Percentiles rank a stretch among this genome's conserved stretches.
phyloP scores from a whole-genome alignment of 2,113 vertebrate genomes.

The Geococcyx californianus region DNA sequence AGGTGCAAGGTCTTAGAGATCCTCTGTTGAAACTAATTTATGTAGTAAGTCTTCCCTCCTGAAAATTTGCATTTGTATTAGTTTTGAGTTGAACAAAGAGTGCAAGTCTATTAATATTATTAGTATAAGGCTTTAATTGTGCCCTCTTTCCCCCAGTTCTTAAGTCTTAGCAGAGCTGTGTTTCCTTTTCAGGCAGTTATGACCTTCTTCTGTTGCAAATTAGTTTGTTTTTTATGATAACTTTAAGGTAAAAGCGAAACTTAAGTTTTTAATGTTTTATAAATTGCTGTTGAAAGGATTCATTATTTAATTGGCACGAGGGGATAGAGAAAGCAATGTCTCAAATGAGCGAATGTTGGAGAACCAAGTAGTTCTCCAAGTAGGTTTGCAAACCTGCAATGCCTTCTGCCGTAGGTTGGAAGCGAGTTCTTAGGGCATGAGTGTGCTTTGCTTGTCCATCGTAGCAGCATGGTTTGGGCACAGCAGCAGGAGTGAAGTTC shows the following conservation, averaged over 20 bases:
- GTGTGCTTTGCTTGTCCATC: not conserved
- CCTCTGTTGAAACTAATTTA: conserved; percentile 66
- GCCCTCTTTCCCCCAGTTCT: conserved; percentile 51
- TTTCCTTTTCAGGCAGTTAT: conserved; percentile 63
- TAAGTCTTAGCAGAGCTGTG: conserved; percentile 52
- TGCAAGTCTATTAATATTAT: conserved; percentile 71
- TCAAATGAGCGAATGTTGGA: conserved; percentile 10
- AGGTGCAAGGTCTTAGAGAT: conserved; percentile 67
- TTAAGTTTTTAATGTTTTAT: conserved; percentile 62
- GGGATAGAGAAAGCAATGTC: conserved; percentile 1
- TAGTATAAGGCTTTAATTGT: conserved; percentile 72
- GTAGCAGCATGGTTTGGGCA: not conserved
- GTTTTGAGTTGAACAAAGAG: conserved; percentile 69
- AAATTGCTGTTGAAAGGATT: conserved; percentile 56
- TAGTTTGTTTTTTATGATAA: conserved; percentile 65
- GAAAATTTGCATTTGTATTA: conserved; percentile 73
- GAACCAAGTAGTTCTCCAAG: not conserved
- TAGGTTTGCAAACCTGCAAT: not conserved
- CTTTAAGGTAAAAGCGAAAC: conserved; percentile 64
- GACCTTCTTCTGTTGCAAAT: conserved; percentile 66
- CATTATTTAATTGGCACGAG: conserved; percentile 56
- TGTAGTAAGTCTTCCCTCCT: conserved; percentile 60
- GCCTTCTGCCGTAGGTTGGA: not conserved
- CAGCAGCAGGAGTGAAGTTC: not conserved
- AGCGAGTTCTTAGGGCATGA: not conserved